Percentiles rank a stretch among this genome's conserved stretches.
Conservation (phyloP, 2,888 invertebrate genomes). For the Clitarchus hookeri region DNA sequence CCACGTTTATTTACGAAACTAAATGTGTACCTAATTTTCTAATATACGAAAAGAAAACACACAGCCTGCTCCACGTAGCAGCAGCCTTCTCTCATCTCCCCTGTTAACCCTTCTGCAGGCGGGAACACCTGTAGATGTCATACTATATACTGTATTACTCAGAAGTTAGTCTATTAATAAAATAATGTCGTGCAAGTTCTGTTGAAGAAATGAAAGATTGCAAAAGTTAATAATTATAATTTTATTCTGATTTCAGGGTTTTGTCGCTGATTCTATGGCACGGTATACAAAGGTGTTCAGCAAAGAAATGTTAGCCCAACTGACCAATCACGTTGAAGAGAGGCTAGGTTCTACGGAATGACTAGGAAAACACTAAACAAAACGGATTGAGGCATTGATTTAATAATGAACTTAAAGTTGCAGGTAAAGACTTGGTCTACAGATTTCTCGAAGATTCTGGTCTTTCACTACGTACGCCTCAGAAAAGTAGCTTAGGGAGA, state of each 20-base stretch:
- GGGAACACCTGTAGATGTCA: too few relatives aligned
- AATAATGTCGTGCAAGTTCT: too few relatives aligned
- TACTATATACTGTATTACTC: not conserved
- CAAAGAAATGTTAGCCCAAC: not conserved
- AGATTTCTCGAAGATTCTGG: not conserved
- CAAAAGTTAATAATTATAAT: not conserved
- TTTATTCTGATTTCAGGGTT: not conserved
- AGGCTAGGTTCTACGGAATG: slow-evolving; percentile 16
- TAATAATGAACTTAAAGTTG: not conserved
- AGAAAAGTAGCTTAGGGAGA: not conserved
- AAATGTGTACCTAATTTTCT: too few relatives aligned
- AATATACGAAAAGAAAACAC: too few relatives aligned
- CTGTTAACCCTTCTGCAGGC: too few relatives aligned
- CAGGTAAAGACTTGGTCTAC: not conserved
- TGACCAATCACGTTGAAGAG: not conserved
- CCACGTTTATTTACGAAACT: too few relatives aligned
- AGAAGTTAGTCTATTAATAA: not conserved
- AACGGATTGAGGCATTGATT: not conserved
- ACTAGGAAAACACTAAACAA: not conserved
- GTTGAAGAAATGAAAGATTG: not conserved
- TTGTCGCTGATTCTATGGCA: not conserved
- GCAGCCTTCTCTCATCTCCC: too few relatives aligned
- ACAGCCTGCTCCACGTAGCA: too few relatives aligned
- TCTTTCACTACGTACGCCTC: not conserved
- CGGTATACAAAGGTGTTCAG: not conserved